Conservation (phyloP, 2,797 vertebrate genomes). For the Masticophis lateralis region DNA sequence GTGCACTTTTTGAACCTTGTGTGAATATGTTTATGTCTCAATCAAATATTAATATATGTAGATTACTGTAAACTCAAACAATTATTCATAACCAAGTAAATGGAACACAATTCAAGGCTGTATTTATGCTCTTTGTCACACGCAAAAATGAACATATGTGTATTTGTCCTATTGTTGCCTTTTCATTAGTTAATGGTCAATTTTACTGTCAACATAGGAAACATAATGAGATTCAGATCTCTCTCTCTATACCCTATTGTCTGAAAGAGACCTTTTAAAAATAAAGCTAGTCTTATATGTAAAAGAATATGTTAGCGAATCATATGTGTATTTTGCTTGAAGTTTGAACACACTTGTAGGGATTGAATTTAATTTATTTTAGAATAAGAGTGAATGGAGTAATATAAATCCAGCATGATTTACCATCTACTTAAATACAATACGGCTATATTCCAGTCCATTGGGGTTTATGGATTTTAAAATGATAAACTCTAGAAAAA, state of each 20-base stretch:
- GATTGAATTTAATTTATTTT: background rate
- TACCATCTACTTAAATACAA: background rate
- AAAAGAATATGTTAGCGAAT: background rate
- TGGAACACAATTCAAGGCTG: background rate
- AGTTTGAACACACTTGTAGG: background rate
- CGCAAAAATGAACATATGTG: background rate
- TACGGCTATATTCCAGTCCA: background rate
- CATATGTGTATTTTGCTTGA: background rate
- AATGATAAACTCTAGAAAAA: background rate
- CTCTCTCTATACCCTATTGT: background rate
- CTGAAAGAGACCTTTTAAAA: background rate
- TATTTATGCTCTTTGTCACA: background rate
- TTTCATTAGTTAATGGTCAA: background rate
- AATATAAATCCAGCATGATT: background rate
- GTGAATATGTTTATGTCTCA: slow-evolving; percentile 1
- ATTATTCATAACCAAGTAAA: background rate
- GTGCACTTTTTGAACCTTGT: slow-evolving; percentile 14
- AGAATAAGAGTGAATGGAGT: background rate
- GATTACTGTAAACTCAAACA: slow-evolving; percentile 5
- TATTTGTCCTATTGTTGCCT: background rate
- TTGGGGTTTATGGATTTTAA: background rate
- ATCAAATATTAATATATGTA: slow-evolving; percentile 25
- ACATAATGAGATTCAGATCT: background rate
- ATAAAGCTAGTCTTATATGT: background rate
- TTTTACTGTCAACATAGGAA: background rate